Conservation (phyloP, 1,140 invertebrate genomes). For the Rhopalosiphum maidis region DNA sequence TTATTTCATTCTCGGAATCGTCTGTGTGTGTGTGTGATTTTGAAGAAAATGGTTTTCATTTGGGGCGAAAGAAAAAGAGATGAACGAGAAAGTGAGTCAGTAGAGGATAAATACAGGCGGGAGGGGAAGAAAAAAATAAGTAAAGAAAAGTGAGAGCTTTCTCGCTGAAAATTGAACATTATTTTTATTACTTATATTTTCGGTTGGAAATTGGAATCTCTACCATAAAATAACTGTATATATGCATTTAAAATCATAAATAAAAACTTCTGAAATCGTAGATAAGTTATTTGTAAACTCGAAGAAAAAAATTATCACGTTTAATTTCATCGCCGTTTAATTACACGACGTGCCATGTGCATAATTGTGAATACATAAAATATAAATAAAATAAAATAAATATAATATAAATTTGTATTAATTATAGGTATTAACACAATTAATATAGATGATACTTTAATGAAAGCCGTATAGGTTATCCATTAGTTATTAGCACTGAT, state of each 20-base stretch:
- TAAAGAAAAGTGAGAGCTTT: constrained; percentile 42
- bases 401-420: background rate
- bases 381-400: background rate
- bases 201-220: constrained; percentile 45
- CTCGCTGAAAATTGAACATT: constrained; percentile 45
- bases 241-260: background rate
- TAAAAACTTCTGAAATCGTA: background rate
- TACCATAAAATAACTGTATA: background rate
- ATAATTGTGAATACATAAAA: background rate
- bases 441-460: background rate
- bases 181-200: constrained; percentile 52
- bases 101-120: background rate
- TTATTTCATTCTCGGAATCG: constrained; percentile 10
- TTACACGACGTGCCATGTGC: too few relatives aligned
- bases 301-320: background rate
- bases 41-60: constrained; percentile 56
- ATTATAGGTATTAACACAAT: background rate
- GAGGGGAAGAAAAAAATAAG: constrained; percentile 29
- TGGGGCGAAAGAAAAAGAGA: constrained; percentile 29
- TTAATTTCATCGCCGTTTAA: too few relatives aligned
- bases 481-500: background rate
- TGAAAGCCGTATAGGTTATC: background rate
- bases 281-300: background rate
- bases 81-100: background rate
- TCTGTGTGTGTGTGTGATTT: constrained; percentile 22